A percentile compares a stretch with the other conserved stretches of the same genome.
phyloP scores from a whole-genome alignment of 2,888 invertebrate species.

The Yponomeuta plumbellus region DNA sequence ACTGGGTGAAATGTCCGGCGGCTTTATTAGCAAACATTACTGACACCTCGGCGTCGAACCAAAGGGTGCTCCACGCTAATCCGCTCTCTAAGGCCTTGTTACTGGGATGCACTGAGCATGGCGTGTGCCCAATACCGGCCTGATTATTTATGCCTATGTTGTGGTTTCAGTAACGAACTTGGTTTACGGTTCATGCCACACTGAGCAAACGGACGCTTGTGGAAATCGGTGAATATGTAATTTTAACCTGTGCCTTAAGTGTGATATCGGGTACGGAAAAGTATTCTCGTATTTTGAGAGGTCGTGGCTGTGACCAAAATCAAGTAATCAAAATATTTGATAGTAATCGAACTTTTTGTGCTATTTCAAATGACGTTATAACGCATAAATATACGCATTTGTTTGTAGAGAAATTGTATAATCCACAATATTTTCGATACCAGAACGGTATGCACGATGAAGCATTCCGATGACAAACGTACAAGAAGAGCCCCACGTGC shows the following conservation, averaged over 20 bases:
- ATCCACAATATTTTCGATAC: no score
- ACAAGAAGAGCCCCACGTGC: neutral
- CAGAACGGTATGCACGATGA: neutral
- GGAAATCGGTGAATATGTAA: neutral
- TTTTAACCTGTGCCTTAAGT: neutral
- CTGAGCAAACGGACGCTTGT: neutral
- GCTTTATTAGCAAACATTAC: constrained; percentile 62
- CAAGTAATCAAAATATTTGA: no score
- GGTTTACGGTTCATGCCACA: neutral
- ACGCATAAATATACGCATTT: no score
- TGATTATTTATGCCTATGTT: constrained; percentile 7
- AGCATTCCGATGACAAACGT: neutral
- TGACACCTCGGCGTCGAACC: constrained; percentile 34
- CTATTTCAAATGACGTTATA: no score
- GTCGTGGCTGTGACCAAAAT: no score
- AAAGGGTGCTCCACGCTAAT: constrained; percentile 35
- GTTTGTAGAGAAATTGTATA: no score
- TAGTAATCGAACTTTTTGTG: no score
- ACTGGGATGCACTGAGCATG: constrained; percentile 28
- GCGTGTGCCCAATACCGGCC: neutral
- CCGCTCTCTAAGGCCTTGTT: constrained; percentile 42
- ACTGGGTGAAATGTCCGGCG: constrained; percentile 51
- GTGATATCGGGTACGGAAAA: no score
- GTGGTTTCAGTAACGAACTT: neutral
- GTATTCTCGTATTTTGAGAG: no score